Evolutionary conservation across 1,140 invertebrate species (phyloP).

Genomic region (Nasonia vitripennis): DNA sequence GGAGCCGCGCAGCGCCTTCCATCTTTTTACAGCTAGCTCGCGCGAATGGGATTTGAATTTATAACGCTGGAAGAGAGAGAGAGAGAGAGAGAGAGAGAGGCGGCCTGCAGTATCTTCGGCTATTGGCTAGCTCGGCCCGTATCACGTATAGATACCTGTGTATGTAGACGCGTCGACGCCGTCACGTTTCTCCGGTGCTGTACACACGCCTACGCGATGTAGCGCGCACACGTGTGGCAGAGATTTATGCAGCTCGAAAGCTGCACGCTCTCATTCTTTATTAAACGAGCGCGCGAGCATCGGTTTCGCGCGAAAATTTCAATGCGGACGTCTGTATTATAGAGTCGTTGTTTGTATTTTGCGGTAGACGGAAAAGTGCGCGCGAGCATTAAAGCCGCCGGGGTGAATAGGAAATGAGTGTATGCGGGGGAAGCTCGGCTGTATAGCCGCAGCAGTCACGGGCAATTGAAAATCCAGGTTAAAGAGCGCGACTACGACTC

Average conservation of each 20-base stretch:
- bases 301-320: neutral
- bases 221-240: neutral
- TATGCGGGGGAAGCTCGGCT: neutral
- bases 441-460: neutral
- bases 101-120: constrained; percentile 16
- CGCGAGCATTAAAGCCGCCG: neutral
- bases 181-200: neutral
- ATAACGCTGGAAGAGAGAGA: constrained; percentile 14
- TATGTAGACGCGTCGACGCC: neutral
- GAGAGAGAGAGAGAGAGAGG: too few relatives aligned
- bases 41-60: constrained; percentile 47
- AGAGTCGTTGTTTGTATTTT: neutral
- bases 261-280: neutral
- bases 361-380: too few relatives aligned
- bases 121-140: constrained; percentile 20
- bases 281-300: neutral
- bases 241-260: neutral
- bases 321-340: neutral
- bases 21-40: constrained; percentile 26
- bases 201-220: neutral
- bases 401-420: neutral
- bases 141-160: neutral
- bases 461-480: neutral
- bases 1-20: neutral
- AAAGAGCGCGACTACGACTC: neutral